phyloP scores from a whole-genome alignment of 1,140 invertebrate genomes.

The Glossosoma conforme region DNA sequence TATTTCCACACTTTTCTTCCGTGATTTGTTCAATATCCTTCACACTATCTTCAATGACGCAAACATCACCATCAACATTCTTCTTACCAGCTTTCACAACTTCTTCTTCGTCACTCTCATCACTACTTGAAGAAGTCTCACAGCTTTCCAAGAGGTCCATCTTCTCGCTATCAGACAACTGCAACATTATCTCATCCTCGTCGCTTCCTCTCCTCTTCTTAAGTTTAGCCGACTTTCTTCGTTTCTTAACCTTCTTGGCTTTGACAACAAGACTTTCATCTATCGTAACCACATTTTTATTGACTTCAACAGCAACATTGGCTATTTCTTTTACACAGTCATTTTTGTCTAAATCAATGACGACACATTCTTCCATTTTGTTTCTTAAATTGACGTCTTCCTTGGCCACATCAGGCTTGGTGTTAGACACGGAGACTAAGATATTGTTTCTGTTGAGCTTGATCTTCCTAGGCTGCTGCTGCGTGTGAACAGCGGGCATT shows the following conservation, averaged over 20 bases:
- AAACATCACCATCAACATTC: constrained; percentile 21
- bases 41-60: constrained; percentile 35
- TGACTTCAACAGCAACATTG: not conserved
- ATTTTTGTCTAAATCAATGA: constrained; percentile 3
- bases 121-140: constrained; percentile 12
- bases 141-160: constrained; percentile 47
- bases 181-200: constrained; percentile 45
- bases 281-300: not conserved
- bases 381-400: not conserved
- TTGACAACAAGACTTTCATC: not conserved
- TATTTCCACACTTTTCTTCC: not conserved
- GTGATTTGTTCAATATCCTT: constrained; percentile 1
- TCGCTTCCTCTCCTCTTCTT: constrained; percentile 34
- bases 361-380: constrained; percentile 3
- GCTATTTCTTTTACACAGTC: not conserved
- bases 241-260: constrained; percentile 24
- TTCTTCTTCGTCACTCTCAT: constrained; percentile 12
- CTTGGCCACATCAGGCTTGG: not conserved
- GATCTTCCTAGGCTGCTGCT: constrained; percentile 39
- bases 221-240: constrained; percentile 35
- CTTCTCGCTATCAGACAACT: constrained; percentile 48
- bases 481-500: constrained; percentile 29
- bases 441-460: constrained; percentile 43
- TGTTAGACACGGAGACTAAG: constrained; percentile 19
- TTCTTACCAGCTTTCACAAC: constrained; percentile 14